These are phyloP conservation scores for Hucho hucho DNA, from an alignment of 2,113 vertebrate species.

Conservation along the genomic window DNA sequence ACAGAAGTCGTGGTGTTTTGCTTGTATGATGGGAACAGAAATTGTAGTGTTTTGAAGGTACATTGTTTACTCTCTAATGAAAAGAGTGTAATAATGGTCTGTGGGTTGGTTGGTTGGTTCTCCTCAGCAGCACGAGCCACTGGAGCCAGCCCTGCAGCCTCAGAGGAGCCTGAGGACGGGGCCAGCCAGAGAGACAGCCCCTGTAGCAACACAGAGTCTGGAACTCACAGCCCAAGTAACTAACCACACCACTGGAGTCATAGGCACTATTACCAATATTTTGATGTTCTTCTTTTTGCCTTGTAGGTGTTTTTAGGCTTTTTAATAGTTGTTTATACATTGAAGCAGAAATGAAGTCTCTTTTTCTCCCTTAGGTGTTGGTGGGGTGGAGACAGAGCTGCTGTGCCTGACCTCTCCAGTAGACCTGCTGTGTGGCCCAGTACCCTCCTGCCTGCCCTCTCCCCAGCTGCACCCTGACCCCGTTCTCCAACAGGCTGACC, in stretches of 20 bases:
- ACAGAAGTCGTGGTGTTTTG: no score
- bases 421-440: conserved; percentile 92
- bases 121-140: conserved; percentile 64
- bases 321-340: no score
- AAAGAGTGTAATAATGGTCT: no score
- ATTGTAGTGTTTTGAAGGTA: no score
- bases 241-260: background rate
- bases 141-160: conserved; percentile 52
- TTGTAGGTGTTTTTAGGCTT: no score
- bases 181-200: conserved; percentile 57
- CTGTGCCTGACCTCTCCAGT: conserved; percentile 81
- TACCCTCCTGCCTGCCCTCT: conserved; percentile 92
- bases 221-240: conserved; percentile 58
- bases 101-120: conserved; percentile 3
- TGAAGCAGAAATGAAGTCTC: background rate
- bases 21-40: no score
- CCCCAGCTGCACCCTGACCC: conserved; percentile 92
- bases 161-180: conserved; percentile 8
- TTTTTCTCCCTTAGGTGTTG: conserved; percentile 62
- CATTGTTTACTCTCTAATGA: no score
- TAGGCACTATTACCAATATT: no score
- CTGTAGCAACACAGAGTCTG: conserved; percentile 29
- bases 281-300: no score
- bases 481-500: conserved; percentile 78
- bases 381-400: conserved; percentile 79